Base-by-base conservation (phyloP, 2,888 invertebrate species). In the Xestia rhomboidea region DNA sequence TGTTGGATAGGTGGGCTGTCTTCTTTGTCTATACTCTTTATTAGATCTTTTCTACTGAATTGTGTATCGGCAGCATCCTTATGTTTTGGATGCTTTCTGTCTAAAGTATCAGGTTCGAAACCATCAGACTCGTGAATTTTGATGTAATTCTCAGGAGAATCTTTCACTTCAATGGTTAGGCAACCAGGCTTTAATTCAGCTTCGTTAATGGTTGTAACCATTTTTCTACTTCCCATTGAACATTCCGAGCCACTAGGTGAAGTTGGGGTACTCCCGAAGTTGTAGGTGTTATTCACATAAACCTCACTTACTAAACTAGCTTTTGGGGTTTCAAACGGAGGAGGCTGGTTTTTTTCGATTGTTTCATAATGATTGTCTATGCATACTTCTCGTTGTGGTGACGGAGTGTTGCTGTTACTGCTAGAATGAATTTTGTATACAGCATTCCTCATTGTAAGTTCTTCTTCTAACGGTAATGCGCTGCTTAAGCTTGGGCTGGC, bases 61-160 rank as follows among this genome's bases (percentile, higher is more conserved):
- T 94, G 93, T 64, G 89, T 87, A 75, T 94, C 94, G 44, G 90
- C 79, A 44, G 88, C 83, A 78, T 93, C 93, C 90, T 94, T 96
- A 57, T 95, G 93, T 89, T 96, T 96, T 3, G 91, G 97, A 64
- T 98, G 97, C 91, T 98, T 98, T 44, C 98, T 97, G 90, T 99
- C 99, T 76, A 99, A 95, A 0, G 99, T 99, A 86, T 99, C 98
- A 0, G 98, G 98, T 92, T 99, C 99, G 89, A 98, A 99, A 74
- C 97, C 98, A 88, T 98, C 98, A 3, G 98, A 98, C 90, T 98
- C 98, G 76, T 98, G 97, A 69, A 98, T 98, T 89, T 97, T 97
- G 13, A 98, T 97, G 85, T 98, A 98, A 90, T 98, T 98, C 88
- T 98, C 98, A 0, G 98, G 98, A 34, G 98, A 97, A 92, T 98